These are phyloP conservation scores for Trachythela sp. DNA, from an alignment of 64 coral and sea anemone species.

Conservation along the genomic window DNA sequence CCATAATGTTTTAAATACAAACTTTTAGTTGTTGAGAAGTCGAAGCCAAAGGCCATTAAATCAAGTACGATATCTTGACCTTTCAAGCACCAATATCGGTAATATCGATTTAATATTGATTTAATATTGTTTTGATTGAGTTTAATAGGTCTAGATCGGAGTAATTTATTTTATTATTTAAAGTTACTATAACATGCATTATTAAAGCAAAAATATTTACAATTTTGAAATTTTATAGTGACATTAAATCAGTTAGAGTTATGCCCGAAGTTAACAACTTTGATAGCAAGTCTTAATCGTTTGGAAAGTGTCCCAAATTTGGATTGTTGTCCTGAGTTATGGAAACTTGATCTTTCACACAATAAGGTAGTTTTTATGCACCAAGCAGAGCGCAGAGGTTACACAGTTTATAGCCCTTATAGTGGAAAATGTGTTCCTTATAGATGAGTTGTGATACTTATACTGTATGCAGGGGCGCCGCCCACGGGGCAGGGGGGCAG, in stretches of 20 bases:
- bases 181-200: too few species aligned
- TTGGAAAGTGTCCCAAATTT: slow-evolving; percentile 75
- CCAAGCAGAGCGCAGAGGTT: background rate
- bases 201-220: too few species aligned
- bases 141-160: background rate
- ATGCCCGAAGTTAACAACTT: slow-evolving; percentile 76
- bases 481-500: too few species aligned
- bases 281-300: slow-evolving; percentile 62
- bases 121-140: background rate
- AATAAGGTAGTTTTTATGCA: slow-evolving; percentile 63
- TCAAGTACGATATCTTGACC: slow-evolving; percentile 72
- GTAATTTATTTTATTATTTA: too few species aligned
- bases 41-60: slow-evolving; percentile 68
- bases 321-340: slow-evolving; percentile 75
- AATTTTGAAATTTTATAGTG: slow-evolving; percentile 51
- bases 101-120: background rate
- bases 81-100: slow-evolving; percentile 89
- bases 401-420: background rate
- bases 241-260: slow-evolving; percentile 73
- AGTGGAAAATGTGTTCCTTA: too few species aligned
- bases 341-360: slow-evolving; percentile 95
- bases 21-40: slow-evolving; percentile 63
- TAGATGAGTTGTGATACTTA: too few species aligned
- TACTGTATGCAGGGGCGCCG: too few species aligned
- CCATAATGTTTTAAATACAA: slow-evolving; percentile 27